These are phyloP conservation scores for Ifrita kowaldi DNA, from an alignment of 2,113 vertebrate species.

Conservation along the genomic window DNA sequence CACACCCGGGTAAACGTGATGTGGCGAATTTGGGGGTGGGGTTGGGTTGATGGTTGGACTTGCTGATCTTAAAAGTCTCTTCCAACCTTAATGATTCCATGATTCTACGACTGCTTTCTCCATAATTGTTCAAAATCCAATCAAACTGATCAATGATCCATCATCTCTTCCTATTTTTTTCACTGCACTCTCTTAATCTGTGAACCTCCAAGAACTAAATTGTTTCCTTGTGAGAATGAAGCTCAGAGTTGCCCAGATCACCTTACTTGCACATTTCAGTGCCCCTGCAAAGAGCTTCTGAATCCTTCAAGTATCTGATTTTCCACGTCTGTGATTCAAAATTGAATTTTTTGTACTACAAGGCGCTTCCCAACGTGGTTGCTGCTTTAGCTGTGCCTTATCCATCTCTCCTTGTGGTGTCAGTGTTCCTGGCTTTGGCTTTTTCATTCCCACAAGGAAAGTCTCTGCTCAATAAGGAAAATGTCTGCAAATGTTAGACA, in stretches of 20 bases:
- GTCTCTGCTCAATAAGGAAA: neutral
- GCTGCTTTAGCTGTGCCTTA: neutral
- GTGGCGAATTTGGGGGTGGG: neutral
- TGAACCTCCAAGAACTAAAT: neutral
- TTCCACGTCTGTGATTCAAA: neutral
- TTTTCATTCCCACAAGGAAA: neutral
- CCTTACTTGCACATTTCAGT: neutral
- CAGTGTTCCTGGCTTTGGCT: neutral
- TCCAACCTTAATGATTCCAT: accelerated
- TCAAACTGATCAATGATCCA: neutral
- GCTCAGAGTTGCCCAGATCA: neutral
- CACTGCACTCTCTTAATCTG: neutral
- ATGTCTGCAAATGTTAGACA: neutral
- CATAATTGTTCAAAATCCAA: neutral
- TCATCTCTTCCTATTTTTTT: neutral
- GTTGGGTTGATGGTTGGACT: neutral
- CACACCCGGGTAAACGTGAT: neutral
- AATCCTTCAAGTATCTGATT: neutral
- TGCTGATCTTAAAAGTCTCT: neutral
- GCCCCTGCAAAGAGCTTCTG: neutral
- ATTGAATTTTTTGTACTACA: neutral
- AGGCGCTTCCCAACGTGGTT: neutral
- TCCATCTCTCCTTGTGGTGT: neutral
- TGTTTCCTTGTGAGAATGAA: neutral
- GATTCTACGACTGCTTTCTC: neutral